Percentiles rank a stretch among this genome's conserved stretches.
Conservation (phyloP, 2,113 vertebrate genomes). For the Haemorhous mexicanus region DNA sequence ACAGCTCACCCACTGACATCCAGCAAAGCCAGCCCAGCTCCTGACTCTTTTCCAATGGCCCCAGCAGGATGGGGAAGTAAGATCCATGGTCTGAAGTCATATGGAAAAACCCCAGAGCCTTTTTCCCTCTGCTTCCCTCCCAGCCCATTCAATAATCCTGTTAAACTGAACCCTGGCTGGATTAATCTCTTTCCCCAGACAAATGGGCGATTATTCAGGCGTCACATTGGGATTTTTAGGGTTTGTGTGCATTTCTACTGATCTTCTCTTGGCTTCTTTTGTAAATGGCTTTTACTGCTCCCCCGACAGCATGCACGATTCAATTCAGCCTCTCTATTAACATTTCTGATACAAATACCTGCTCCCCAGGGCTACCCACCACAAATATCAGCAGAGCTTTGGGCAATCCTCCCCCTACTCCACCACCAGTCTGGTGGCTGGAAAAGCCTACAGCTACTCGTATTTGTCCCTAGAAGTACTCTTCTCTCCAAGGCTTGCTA, state of each 20-base stretch:
- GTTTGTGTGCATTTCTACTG: slow-evolving; percentile 51
- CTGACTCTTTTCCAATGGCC: too few relatives aligned
- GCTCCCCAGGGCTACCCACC: slow-evolving; percentile 22
- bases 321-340: slow-evolving; percentile 45
- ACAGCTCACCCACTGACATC: not conserved
- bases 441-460: not conserved
- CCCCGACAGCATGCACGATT: not conserved
- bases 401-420: not conserved
- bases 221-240: slow-evolving; percentile 61
- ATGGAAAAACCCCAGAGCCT: slow-evolving; percentile 19
- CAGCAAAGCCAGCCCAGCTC: not conserved
- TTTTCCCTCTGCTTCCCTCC: not conserved
- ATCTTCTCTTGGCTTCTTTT: slow-evolving; percentile 56
- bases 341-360: slow-evolving; percentile 54
- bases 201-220: slow-evolving; percentile 55
- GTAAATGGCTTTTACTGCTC: slow-evolving; percentile 56
- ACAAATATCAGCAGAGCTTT: not conserved
- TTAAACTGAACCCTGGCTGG: slow-evolving; percentile 56
- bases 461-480: not conserved
- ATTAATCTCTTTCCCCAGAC: slow-evolving; percentile 63
- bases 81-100: not conserved
- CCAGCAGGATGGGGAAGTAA: too few relatives aligned
- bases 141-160: slow-evolving; percentile 41
- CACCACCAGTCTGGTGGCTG: not conserved
- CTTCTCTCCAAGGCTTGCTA: not conserved